Evolutionary conservation across 2,888 invertebrate species (phyloP).

Genomic region (Diploptera punctata): DNA sequence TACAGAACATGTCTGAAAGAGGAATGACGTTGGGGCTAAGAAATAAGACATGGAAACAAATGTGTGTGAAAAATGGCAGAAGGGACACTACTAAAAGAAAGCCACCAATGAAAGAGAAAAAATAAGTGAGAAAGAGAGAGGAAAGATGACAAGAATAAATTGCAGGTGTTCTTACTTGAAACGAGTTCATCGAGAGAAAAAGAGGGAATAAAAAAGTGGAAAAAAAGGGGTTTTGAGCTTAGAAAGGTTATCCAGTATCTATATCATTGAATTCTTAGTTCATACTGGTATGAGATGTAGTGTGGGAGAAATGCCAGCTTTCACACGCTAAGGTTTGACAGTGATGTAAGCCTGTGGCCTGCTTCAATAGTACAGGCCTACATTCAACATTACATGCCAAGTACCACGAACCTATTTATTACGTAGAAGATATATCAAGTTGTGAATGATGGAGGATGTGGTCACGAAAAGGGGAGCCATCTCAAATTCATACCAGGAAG

Average conservation of each 20-base stretch:
- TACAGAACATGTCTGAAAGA: not conserved
- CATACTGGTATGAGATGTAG: not conserved
- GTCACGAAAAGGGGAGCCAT: too few species aligned
- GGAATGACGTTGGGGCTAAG: conserved; percentile 12
- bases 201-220: not conserved
- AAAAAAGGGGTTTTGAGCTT: too few species aligned
- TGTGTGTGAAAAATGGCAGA: conserved; percentile 38
- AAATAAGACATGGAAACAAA: conserved; percentile 32
- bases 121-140: conserved; percentile 18
- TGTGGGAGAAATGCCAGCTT: not conserved
- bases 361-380: too few species aligned
- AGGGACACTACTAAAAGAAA: conserved; percentile 30
- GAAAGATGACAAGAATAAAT: conserved; percentile 39
- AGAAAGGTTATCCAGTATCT: too few species aligned
- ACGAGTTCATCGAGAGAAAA: conserved; percentile 24
- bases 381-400: too few species aligned
- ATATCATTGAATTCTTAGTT: not conserved
- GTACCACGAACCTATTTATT: too few species aligned
- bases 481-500: too few species aligned
- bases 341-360: too few species aligned
- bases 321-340: too few species aligned
- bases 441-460: too few species aligned
- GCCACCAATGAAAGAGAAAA: conserved; percentile 1
- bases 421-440: too few species aligned
- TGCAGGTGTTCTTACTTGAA: conserved; percentile 24